Evolutionary conservation across 2,797 vertebrate species (phyloP).

Genomic region (Antennarius maculatus): DNA sequence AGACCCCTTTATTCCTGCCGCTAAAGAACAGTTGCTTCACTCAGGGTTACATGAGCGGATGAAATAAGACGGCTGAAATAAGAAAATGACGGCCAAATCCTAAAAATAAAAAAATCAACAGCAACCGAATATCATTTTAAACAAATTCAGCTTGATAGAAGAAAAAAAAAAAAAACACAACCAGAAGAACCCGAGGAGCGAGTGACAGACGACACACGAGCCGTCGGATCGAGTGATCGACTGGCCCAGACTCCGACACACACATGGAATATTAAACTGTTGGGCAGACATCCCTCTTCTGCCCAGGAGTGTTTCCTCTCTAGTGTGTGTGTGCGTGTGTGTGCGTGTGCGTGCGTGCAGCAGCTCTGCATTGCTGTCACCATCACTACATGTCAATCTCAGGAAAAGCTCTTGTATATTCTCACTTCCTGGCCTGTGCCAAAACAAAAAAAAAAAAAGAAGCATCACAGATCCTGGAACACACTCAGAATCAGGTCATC

Average conservation of each 20-base stretch:
- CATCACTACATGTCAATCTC: constrained; percentile 45
- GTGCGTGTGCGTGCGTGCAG: no score
- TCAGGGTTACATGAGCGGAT: constrained; percentile 36
- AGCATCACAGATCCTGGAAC: background rate
- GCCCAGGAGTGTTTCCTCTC: constrained; percentile 42
- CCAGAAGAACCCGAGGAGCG: constrained; percentile 18
- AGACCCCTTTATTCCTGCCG: constrained; percentile 42
- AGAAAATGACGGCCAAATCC: constrained; percentile 11
- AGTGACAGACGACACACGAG: constrained; percentile 47
- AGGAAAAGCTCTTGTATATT: constrained; percentile 2
- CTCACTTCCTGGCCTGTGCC: background rate
- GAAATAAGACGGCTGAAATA: constrained; percentile 40
- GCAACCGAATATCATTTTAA: constrained; percentile 3
- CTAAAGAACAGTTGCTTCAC: constrained; percentile 34
- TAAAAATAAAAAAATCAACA: background rate
- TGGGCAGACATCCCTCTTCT: constrained; percentile 31
- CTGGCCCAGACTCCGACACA: constrained; percentile 1
- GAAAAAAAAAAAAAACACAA: constrained; percentile 5
- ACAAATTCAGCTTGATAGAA: background rate
- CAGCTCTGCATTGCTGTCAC: constrained; percentile 9
- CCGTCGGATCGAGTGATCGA: constrained; percentile 48
- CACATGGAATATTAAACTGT: constrained; percentile 8
- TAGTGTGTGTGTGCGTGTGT: constrained; percentile 1
- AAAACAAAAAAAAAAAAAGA: background rate
- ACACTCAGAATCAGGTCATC: background rate